Evolutionary conservation across 2,888 invertebrate genomes (phyloP), one percentile per base, ranked within the genome.

Genomic region (Drosophila neonasuta): DNA sequence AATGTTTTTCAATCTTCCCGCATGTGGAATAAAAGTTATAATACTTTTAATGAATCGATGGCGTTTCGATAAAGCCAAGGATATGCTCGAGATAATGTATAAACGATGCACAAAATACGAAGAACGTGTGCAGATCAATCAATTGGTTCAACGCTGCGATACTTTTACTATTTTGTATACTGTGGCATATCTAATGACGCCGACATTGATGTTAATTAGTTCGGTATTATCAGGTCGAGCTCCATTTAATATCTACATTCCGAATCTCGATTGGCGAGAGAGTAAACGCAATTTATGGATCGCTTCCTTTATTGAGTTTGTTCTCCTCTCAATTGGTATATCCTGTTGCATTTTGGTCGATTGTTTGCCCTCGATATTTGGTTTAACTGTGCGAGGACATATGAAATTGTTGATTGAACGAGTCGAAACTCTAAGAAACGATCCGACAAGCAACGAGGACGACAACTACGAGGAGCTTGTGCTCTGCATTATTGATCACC

Each of bases 401-500:
- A 36, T 71, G 11, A 59, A 71, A 7, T 51, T 67, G 42, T 54
- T 71, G 0, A 58, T 30, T 1, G n/a, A 41, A 2, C 15, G 72
- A 3, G 57, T 71, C 3, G 24, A 49, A 1, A n/a, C n/a, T 10
- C 7, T 71, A 10, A 36, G 71, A 0, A 55, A 2, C 1, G 15
- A 61, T 46, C 3, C 36, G 0, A 9, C 17, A 0, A 11, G 32
- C 44, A 41, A 3, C 1, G 61, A 67, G 3, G 17, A 34, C 0
- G 41, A 71, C 0, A 50, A 67, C 54, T 71, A 61, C n/a, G 50
- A 61, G 24, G 60, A 58, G 10, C 61, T 71, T 0, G 68, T 71
- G 7, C 29, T 67, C 0, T 71, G 72, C 51, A 67, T 71, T 15
- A 61, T 61, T 46, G 71, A 71, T 51, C 71, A 71, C 32, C 67